These are phyloP conservation scores for Drosophila equinoxialis DNA, from an alignment of 1,140 invertebrate genomes.

Conservation along the genomic window DNA sequence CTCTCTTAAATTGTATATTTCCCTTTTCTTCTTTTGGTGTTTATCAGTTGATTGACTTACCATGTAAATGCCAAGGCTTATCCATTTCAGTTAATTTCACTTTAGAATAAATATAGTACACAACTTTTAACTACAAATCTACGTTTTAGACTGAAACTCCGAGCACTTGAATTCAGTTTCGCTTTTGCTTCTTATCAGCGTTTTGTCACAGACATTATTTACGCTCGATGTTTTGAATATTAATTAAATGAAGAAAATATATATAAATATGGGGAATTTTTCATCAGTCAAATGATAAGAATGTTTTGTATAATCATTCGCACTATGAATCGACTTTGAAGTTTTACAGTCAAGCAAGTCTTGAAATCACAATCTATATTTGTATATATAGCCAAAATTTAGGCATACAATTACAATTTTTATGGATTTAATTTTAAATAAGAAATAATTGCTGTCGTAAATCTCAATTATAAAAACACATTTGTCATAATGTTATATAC, in stretches of 20 bases:
- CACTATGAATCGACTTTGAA: neutral
- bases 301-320: neutral
- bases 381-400: no score
- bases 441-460: no score
- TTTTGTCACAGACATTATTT: neutral
- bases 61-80: slow-evolving; percentile 15
- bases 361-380: neutral
- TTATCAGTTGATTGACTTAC: slow-evolving; percentile 38
- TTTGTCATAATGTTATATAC: no score
- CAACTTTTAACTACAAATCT: slow-evolving; percentile 36
- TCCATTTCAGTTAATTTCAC: slow-evolving; percentile 33
- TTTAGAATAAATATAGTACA: neutral
- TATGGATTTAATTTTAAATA: no score
- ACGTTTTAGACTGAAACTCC: slow-evolving; percentile 39
- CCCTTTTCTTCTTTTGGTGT: neutral
- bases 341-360: neutral
- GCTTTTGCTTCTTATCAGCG: slow-evolving; percentile 5
- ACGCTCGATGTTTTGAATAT: neutral
- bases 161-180: slow-evolving; percentile 1
- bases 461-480: no score
- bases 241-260: neutral
- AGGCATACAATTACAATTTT: no score
- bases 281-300: slow-evolving; percentile 5
- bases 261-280: slow-evolving; percentile 6
- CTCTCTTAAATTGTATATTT: slow-evolving; percentile 7